A percentile compares a stretch with the other conserved stretches of the same genome.
Evolutionary conservation across 2,113 vertebrate genomes (phyloP).

Genomic region (Phylloscopus trochiloides): DNA sequence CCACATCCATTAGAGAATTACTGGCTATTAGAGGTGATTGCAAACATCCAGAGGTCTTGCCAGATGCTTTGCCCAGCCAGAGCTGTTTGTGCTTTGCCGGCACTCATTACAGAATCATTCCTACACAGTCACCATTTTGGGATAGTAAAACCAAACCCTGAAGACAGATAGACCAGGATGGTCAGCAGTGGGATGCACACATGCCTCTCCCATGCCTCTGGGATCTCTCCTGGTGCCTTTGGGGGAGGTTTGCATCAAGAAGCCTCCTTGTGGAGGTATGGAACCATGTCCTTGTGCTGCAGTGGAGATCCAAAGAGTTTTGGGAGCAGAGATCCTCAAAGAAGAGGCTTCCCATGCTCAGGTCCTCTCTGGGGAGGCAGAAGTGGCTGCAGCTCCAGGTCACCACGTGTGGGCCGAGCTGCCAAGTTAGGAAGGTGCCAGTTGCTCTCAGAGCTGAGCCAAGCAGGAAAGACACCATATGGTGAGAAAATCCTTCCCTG

Average conservation of each 20-base stretch:
- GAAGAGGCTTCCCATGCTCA: not conserved
- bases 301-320: not conserved
- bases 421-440: not conserved
- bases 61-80: fast-evolving
- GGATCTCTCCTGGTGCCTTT: not conserved
- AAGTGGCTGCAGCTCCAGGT: not conserved
- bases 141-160: not conserved
- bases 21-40: not conserved
- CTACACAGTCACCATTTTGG: not conserved
- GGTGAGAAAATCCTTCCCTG: not conserved
- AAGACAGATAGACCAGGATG: not conserved
- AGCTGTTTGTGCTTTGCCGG: not conserved
- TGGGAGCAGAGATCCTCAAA: not conserved
- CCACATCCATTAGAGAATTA: not conserved
- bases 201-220: not conserved
- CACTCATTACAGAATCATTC: not conserved
- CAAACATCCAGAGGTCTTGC: not conserved
- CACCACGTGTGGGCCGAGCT: fast-evolving
- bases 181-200: not conserved
- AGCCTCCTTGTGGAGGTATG: not conserved
- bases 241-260: not conserved
- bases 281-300: not conserved
- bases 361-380: not conserved
- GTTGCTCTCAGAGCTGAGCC: not conserved
- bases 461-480: not conserved